Evolutionary conservation across 2,797 vertebrate genomes (phyloP), one percentile per base, ranked within the genome.

Genomic region (Clarias pachynema): DNA sequence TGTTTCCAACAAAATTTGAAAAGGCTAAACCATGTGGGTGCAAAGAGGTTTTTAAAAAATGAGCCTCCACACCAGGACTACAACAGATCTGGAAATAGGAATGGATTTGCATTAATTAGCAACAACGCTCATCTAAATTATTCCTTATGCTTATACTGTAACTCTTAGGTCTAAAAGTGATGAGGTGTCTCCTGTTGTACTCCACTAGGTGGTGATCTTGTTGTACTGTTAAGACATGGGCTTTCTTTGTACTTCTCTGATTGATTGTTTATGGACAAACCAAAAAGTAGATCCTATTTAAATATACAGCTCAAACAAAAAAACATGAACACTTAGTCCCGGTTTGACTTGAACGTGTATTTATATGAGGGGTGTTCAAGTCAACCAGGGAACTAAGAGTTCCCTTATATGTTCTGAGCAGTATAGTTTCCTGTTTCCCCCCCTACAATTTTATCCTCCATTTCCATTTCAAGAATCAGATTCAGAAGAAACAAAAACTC

Each of bases 121-220:
- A 53, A 26, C 18, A 44, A 26, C 5, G 4, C 14, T 29, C 14
- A 9, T 69, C 60, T 68, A 18, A 68, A 68, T 34, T 34, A 53
- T 26, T 22, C 34, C 34, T 72, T 4, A 24, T 40, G 69, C 6
- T 18, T 40, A 8, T 8, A 37, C 49, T 66, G 73, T 26, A 56
- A 20, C 31, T 0, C 10, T 12, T 40, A 29, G 2, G 10, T 60
- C 10, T 7, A 84, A n/a, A 15, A 57, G 44, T 70, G 16, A 65
- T 62, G 31, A 7, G 7, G 57, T 79, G 31, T 79, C 82, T 3
- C 57, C 0, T 34, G 66, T 40, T 78, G 12, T 44, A 68, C 73
- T 84, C 84, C 94, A 94, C 81, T 84, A 94, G 94, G 90, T 91
- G 93, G 92, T 84, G 91, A 89, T 82, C 86, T 90, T 83, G 78